Evolutionary conservation across 2,797 vertebrate species (phyloP).

Genomic region (Simalia tracyae): DNA sequence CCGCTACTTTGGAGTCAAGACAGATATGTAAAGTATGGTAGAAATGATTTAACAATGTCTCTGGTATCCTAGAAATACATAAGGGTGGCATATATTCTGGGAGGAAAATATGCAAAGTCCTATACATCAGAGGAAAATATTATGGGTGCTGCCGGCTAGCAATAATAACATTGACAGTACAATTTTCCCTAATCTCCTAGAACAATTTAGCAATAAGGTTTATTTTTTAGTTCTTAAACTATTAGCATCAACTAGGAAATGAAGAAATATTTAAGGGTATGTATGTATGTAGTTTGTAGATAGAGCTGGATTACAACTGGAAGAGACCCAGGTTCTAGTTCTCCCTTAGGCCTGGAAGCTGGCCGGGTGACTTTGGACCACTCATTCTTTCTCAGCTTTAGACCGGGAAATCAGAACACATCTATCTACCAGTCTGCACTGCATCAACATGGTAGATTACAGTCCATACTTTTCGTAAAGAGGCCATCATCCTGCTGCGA

Average conservation of each 20-base stretch:
- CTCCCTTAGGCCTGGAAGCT: no score
- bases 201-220: not conserved
- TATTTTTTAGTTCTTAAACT: no score
- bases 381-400: not conserved
- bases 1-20: not conserved
- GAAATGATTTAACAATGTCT: not conserved
- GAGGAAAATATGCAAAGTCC: not conserved
- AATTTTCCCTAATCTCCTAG: no score
- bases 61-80: not conserved
- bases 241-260: no score
- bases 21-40: not conserved
- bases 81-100: not conserved
- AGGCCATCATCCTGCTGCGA: not conserved
- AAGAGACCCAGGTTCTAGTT: no score
- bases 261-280: no score
- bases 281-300: no score
- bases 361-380: not conserved
- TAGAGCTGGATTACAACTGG: no score
- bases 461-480: not conserved
- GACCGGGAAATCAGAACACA: not conserved
- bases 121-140: not conserved
- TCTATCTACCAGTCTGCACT: not conserved
- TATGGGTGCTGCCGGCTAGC: not conserved
- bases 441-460: not conserved
- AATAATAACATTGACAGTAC: not conserved